phyloP scores from a whole-genome alignment of 2,113 vertebrate species.

The Podocnemis expansa region DNA sequence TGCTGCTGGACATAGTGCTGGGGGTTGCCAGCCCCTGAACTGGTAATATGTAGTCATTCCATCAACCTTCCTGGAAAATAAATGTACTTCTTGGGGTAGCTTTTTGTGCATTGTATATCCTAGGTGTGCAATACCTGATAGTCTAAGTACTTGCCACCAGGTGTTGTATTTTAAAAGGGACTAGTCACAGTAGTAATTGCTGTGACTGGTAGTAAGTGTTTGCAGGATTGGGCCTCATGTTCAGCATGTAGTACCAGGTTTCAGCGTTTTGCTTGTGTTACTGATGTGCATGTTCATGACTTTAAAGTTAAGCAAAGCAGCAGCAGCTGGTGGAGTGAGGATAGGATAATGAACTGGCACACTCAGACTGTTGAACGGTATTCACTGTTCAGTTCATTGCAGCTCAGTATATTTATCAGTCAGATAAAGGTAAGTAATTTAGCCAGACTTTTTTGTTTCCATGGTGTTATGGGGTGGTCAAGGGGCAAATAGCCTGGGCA shows the following conservation, averaged over 20 bases:
- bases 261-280: accelerated
- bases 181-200: not conserved
- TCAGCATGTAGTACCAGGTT: not conserved
- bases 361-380: not conserved
- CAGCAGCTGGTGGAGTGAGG: not conserved
- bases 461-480: not conserved
- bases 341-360: not conserved
- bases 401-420: not conserved
- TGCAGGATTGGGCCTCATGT: not conserved
- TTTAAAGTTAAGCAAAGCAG: not conserved
- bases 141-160: not conserved
- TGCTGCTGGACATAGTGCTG: no score
- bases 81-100: not conserved
- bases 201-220: accelerated
- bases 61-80: not conserved
- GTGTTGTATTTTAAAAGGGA: not conserved
- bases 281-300: not conserved
- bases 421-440: not conserved
- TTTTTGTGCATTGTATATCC: not conserved
- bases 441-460: not conserved
- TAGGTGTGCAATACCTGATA: not conserved
- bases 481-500: not conserved
- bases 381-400: not conserved
- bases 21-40: no score
- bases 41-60: not conserved